Evolutionary conservation across 2,888 invertebrate species (phyloP).

Genomic region (Hypolimnas misippus): DNA sequence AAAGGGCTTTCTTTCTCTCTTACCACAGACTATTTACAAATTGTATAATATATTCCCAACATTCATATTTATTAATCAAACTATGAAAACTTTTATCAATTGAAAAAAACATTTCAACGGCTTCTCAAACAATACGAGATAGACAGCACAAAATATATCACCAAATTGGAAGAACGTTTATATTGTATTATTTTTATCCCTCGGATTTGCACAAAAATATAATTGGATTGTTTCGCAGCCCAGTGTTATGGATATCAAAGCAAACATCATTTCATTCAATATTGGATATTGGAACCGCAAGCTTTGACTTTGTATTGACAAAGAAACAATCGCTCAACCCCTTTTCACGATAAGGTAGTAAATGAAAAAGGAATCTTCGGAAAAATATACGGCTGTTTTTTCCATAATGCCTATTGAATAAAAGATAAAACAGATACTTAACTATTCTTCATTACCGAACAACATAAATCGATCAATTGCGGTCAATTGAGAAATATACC

Average conservation of each 20-base stretch:
- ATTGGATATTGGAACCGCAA: constrained; percentile 20
- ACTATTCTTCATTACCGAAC: neutral
- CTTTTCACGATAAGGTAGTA: constrained; percentile 38
- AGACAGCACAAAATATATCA: neutral
- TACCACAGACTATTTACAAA: too few relatives aligned
- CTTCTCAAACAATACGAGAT: too few relatives aligned
- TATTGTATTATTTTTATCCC: neutral
- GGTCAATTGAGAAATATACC: neutral
- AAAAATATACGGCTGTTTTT: neutral
- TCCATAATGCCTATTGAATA: neutral
- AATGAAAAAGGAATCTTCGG: constrained; percentile 27
- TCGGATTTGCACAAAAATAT: neutral
- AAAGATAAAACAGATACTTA: neutral
- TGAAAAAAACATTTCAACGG: too few relatives aligned
- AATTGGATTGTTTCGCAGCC: constrained; percentile 13
- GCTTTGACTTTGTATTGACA: constrained; percentile 31
- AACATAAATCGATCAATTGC: neutral
- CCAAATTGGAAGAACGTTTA: neutral
- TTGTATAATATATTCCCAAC: too few relatives aligned
- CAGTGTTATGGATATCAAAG: constrained; percentile 25
- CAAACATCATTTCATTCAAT: constrained; percentile 22
- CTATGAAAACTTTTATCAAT: too few relatives aligned
- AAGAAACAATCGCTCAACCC: constrained; percentile 31
- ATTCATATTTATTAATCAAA: too few relatives aligned
- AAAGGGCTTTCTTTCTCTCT: too few relatives aligned